Evolutionary conservation across 2,888 invertebrate species (phyloP), one percentile per base, ranked within the genome.

Genomic region (Emmelina monodactyla): DNA sequence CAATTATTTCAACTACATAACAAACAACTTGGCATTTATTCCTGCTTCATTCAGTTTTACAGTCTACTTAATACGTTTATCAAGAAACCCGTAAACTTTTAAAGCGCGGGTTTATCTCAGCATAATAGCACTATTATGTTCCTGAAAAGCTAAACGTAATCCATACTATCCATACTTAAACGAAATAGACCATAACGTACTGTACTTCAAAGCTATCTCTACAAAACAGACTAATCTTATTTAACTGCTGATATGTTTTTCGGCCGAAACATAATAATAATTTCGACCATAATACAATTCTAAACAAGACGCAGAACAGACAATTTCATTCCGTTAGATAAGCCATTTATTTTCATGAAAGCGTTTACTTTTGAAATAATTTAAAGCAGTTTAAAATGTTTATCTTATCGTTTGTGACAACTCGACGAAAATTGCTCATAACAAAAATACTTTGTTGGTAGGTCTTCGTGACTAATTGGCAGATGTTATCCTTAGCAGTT

Each of bases 381-480:
- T n/a, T n/a, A n/a, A n/a, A n/a, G n/a, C n/a, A n/a, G n/a, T n/a
- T n/a, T n/a, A n/a, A n/a, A n/a, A n/a, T n/a, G n/a, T n/a, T n/a
- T n/a, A n/a, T n/a, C n/a, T n/a, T n/a, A n/a, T n/a, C n/a, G n/a
- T n/a, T n/a, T n/a, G n/a, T n/a, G n/a, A n/a, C n/a, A n/a, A n/a
- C n/a, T n/a, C n/a, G n/a, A n/a, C n/a, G n/a, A n/a, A n/a, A n/a
- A n/a, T n/a, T n/a, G n/a, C n/a, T n/a, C n/a, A n/a, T n/a, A n/a
- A n/a, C n/a, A n/a, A n/a, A n/a, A n/a, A n/a, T n/a, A n/a, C n/a
- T n/a, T n/a, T 25, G 25, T 25, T 25, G 25, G n/a, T 7, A 10
- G n/a, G 6, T 11, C 25, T 25, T 25, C 25, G 25, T 25, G 25
- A n/a, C 25, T 25, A 25, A 25, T 25, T 25, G 25, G 25, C 25